These are phyloP conservation scores for Sipha maydis DNA, from an alignment of 2,888 invertebrate genomes.

Conservation along the genomic window DNA sequence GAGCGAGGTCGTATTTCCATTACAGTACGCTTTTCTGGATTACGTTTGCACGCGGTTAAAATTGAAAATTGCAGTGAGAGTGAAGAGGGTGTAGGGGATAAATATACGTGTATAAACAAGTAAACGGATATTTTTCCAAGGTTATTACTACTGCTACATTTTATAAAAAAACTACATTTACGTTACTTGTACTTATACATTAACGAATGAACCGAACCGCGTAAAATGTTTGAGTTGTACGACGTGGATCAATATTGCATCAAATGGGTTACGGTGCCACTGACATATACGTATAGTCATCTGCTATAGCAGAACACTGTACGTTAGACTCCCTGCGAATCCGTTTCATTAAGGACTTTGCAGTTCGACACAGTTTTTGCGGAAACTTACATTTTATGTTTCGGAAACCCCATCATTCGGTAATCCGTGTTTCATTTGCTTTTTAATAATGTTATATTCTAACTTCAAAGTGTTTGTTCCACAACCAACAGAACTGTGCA, in stretches of 20 bases:
- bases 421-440: not conserved
- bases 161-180: not conserved
- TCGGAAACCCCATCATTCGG: not conserved
- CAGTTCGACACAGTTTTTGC: not conserved
- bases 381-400: not conserved
- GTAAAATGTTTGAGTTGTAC: not conserved
- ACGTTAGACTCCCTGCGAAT: not conserved
- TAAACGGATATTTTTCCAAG: not conserved
- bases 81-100: too few species aligned
- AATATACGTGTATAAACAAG: not conserved
- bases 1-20: not conserved
- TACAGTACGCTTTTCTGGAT: not conserved
- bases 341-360: not conserved
- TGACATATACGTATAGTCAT: not conserved
- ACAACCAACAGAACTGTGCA: too few species aligned
- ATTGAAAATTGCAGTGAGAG: not conserved
- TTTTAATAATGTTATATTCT: too few species aligned
- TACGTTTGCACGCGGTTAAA: not conserved
- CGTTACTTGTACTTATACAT: not conserved
- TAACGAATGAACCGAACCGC: not conserved
- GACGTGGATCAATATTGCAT: slow-evolving; percentile 33
- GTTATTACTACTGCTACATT: not conserved
- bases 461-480: too few species aligned
- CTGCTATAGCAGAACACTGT: not conserved
- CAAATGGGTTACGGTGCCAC: slow-evolving; percentile 39